Conservation (phyloP, 1,140 invertebrate species). For the Drosophila quadrilineata region DNA sequence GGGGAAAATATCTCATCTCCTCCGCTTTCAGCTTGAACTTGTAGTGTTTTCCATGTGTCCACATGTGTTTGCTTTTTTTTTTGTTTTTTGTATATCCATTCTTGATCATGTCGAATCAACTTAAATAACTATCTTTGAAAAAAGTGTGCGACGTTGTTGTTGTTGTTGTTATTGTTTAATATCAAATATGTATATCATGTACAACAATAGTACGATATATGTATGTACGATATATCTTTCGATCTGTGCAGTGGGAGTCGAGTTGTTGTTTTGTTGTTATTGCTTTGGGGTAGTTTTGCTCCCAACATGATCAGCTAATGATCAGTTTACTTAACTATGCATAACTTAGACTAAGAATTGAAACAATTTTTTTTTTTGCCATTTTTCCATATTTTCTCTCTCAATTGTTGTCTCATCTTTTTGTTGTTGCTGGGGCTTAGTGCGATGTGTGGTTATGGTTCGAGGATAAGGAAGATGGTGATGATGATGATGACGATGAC, state of each 20-base stretch:
- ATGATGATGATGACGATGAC: not conserved
- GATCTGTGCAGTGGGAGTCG: not conserved
- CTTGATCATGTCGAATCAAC: conserved; percentile 11
- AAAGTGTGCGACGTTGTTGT: conserved; percentile 62
- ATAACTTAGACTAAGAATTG: conserved; percentile 70
- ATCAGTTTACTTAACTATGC: conserved; percentile 50
- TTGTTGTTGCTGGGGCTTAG: conserved; percentile 71
- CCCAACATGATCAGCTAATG: conserved; percentile 13
- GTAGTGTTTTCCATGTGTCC: too few relatives aligned
- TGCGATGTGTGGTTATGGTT: conserved; percentile 12
- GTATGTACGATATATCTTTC: conserved; percentile 14
- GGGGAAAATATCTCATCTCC: too few relatives aligned
- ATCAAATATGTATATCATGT: not conserved
- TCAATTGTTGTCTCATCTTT: too few relatives aligned
- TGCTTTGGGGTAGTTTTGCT: conserved; percentile 7
- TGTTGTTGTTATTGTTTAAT: too few relatives aligned
- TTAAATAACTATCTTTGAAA: conserved; percentile 78
- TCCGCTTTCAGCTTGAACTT: too few relatives aligned
- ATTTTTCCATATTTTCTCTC: too few relatives aligned
- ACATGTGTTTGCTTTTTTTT: too few relatives aligned
- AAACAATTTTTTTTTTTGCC: conserved; percentile 75
- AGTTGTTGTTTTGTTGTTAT: conserved; percentile 15
- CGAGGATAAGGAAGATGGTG: not conserved
- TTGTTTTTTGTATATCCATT: conserved; percentile 23
- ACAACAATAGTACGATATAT: too few relatives aligned